phyloP scores from a whole-genome alignment of 2,113 vertebrate genomes.

The Malaclemys terrapin region DNA sequence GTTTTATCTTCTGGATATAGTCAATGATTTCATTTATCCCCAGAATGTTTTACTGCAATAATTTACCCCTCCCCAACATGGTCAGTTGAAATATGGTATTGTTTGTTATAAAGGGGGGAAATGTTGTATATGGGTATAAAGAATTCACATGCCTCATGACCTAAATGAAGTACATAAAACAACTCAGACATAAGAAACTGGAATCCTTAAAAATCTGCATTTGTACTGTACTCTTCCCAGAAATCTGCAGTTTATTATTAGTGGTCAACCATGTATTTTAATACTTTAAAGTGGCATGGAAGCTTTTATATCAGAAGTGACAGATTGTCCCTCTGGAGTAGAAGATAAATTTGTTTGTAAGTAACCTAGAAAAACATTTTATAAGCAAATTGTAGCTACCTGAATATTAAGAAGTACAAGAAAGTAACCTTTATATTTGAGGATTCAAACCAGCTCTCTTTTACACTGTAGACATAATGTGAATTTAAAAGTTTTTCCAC shows the following conservation, averaged over 20 bases:
- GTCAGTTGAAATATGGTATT: background rate
- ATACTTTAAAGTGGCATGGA: too few relatives aligned
- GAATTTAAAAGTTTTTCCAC: background rate
- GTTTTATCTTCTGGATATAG: background rate
- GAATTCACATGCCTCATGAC: background rate
- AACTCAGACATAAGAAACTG: background rate
- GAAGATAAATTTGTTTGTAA: background rate
- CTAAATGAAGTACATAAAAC: background rate
- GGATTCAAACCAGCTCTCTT: background rate
- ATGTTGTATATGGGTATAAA: background rate
- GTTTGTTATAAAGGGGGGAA: background rate
- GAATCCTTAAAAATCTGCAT: background rate
- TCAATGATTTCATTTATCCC: background rate
- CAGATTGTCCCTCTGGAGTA: background rate
- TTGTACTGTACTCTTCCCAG: background rate
- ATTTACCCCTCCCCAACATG: background rate
- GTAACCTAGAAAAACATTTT: background rate
- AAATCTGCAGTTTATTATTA: background rate
- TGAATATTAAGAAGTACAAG: background rate
- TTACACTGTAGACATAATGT: background rate
- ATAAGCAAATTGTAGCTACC: background rate
- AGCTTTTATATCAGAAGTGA: background rate
- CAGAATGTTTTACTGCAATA: background rate
- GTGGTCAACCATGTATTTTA: too few relatives aligned
- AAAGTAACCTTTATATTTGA: background rate